These are phyloP conservation scores for Misgurnus anguillicaudatus DNA, from an alignment of 2,113 vertebrate species.

Conservation along the genomic window DNA sequence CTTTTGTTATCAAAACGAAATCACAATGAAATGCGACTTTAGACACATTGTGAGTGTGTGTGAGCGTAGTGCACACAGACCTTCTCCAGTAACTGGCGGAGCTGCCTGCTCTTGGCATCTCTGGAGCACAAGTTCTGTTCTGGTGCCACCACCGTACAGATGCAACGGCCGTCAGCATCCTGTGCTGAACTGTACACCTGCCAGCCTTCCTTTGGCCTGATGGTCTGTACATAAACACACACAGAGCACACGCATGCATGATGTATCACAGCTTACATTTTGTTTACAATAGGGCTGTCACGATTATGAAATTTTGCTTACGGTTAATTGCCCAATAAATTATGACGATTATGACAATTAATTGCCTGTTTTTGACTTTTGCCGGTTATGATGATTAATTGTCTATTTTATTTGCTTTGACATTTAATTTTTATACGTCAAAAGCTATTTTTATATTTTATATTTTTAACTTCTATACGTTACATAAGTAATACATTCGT, in stretches of 20 bases:
- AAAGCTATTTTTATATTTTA: too few species aligned
- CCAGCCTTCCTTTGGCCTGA: slow-evolving; percentile 95
- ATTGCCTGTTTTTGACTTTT: too few species aligned
- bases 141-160: slow-evolving; percentile 96
- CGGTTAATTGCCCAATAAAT: too few species aligned
- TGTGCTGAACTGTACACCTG: slow-evolving; percentile 98
- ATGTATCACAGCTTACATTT: not conserved
- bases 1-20: slow-evolving; percentile 10
- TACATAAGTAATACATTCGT: too few species aligned
- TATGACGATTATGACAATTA: too few species aligned
- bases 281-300: too few species aligned
- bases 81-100: slow-evolving; percentile 95
- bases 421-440: too few species aligned
- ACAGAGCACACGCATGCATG: not conserved
- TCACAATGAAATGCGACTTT: not conserved
- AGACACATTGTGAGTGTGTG: not conserved
- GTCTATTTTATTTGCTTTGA: too few species aligned
- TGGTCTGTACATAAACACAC: slow-evolving; percentile 75
- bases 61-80: slow-evolving; percentile 63
- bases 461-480: too few species aligned
- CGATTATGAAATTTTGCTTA: too few species aligned
- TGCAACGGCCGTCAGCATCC: slow-evolving; percentile 92
- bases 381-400: too few species aligned
- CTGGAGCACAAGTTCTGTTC: slow-evolving; percentile 94
- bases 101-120: slow-evolving; percentile 93